These are phyloP conservation scores for Cuniculus paca DNA, from an alignment of 2,797 vertebrate species.

Conservation along the genomic window DNA sequence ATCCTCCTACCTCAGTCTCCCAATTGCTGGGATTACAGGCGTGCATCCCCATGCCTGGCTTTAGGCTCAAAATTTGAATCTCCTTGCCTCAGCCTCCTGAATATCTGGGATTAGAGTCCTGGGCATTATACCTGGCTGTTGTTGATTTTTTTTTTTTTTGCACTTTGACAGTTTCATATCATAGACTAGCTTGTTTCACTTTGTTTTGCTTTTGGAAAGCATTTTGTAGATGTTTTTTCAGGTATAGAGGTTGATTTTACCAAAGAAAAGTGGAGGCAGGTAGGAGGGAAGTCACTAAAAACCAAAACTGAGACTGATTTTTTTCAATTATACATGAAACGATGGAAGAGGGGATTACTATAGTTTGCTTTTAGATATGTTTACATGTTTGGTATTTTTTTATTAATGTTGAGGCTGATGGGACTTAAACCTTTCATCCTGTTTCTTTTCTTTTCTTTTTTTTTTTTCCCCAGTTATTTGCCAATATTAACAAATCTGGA, in stretches of 20 bases:
- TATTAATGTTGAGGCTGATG: background rate
- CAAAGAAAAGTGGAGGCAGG: background rate
- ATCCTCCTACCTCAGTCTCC: too few species aligned
- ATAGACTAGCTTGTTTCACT: background rate
- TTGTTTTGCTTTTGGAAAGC: background rate
- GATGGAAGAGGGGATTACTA: background rate
- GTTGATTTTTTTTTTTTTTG: background rate
- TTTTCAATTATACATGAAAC: background rate
- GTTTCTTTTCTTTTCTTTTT: background rate
- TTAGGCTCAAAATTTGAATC: background rate
- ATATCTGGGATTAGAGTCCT: background rate
- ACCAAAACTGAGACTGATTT: background rate
- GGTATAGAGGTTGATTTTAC: background rate
- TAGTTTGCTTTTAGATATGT: constrained; percentile 23
- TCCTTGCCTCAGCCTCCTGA: background rate
- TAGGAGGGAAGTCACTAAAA: background rate
- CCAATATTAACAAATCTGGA: background rate
- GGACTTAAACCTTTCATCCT: background rate
- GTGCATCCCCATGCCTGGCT: too few species aligned
- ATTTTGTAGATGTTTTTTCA: background rate
- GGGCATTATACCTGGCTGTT: background rate
- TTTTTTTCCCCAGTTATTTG: background rate
- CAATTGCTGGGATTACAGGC: too few species aligned
- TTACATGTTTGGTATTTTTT: background rate
- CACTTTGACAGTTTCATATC: background rate